Evolutionary conservation across 2,888 invertebrate genomes (phyloP).

Genomic region (Lydus trimaculatus): DNA sequence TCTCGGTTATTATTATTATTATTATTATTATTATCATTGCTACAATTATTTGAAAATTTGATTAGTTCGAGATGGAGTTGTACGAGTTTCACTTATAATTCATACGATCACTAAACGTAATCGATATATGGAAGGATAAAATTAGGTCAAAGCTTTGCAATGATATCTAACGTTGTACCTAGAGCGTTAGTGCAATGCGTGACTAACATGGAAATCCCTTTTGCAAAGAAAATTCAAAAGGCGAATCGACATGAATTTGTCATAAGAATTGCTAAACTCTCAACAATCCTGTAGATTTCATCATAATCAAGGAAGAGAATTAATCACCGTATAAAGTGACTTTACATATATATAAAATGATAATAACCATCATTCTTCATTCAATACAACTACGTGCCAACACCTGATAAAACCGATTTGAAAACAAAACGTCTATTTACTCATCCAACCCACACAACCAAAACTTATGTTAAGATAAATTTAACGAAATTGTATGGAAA

Average conservation of each 20-base stretch:
- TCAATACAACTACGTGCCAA: background rate
- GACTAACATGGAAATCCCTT: constrained; percentile 28
- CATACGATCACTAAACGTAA: constrained; percentile 16
- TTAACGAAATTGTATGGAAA: constrained; percentile 37
- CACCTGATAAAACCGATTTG: constrained; percentile 25
- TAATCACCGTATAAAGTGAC: background rate
- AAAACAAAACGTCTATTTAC: constrained; percentile 23
- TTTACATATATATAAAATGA: background rate
- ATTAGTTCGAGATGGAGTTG: background rate
- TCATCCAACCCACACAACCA: constrained; percentile 1
- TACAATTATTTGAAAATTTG: background rate
- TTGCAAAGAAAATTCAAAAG: constrained; percentile 18
- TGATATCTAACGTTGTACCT: constrained; percentile 19
- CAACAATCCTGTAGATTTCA: no score
- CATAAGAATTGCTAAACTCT: no score
- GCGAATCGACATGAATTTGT: constrained; percentile 18
- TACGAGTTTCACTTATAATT: background rate
- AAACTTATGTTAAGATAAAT: constrained; percentile 15
- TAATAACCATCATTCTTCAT: background rate
- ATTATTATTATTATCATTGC: background rate
- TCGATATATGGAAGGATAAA: constrained; percentile 23
- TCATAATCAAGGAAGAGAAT: no score
- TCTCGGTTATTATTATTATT: background rate
- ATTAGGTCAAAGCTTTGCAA: constrained; percentile 29
- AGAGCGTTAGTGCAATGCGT: constrained; percentile 25